phyloP scores from a whole-genome alignment of 2,113 vertebrate genomes.

The Nettapus auritus region DNA sequence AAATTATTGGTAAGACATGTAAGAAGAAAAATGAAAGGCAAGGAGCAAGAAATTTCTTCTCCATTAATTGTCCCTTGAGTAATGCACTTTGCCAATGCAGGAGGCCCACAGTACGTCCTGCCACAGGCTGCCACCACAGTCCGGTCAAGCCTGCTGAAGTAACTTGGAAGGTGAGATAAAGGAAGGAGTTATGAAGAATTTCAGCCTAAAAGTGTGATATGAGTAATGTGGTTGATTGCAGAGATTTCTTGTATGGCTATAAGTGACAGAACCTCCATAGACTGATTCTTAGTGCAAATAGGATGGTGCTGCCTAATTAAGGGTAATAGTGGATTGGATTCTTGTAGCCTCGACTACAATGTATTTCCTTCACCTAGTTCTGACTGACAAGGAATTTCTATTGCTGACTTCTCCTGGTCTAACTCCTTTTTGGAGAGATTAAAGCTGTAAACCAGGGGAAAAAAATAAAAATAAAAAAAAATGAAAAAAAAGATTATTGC shows the following conservation, averaged over 20 bases:
- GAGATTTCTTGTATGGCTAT: background rate
- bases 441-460: background rate
- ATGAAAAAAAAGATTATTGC: background rate
- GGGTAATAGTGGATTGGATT: background rate
- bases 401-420: background rate
- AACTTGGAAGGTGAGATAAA: background rate
- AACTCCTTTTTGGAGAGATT: background rate
- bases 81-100: background rate
- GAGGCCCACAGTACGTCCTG: background rate
- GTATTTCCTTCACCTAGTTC: background rate
- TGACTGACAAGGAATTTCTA: background rate
- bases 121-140: background rate
- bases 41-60: background rate
- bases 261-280: background rate
- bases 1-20: background rate
- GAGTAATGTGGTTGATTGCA: background rate
- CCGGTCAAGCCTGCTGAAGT: background rate
- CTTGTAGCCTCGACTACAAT: rapidly evolving
- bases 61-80: background rate
- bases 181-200: background rate
- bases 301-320: background rate
- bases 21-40: background rate
- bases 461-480: background rate
- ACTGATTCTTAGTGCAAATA: background rate
- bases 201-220: background rate